These are phyloP conservation scores for Carcharodon carcharias DNA, from an alignment of 2,797 vertebrate species.

Conservation along the genomic window DNA sequence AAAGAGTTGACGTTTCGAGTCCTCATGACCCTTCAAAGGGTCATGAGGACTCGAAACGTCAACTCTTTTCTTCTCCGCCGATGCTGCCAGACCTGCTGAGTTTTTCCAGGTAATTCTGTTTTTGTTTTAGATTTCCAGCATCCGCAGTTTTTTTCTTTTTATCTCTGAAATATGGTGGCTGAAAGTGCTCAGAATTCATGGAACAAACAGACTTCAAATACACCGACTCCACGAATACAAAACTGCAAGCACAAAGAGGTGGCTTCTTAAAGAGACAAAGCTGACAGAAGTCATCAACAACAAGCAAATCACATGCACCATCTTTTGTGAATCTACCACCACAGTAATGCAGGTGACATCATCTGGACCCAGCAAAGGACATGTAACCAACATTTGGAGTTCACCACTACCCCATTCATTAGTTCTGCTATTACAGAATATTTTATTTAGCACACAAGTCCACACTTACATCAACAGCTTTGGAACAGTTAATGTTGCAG, in stretches of 20 bases:
- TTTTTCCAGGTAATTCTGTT: too few relatives aligned
- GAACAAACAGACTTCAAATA: conserved; percentile 20
- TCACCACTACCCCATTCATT: neutral
- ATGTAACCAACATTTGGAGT: neutral
- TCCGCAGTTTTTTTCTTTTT: too few relatives aligned
- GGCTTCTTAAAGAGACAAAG: neutral
- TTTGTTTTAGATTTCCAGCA: too few relatives aligned
- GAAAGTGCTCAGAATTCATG: neutral
- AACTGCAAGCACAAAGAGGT: conserved; percentile 14
- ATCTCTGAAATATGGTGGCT: neutral
- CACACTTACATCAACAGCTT: neutral
- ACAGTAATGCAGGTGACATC: neutral
- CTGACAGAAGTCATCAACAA: conserved; percentile 2
- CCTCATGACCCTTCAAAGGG: too few relatives aligned
- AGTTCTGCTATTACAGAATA: neutral
- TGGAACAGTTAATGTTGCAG: neutral
- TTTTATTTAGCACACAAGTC: neutral
- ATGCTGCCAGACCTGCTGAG: too few relatives aligned
- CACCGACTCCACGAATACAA: neutral
- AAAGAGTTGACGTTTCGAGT: too few relatives aligned
- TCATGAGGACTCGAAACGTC: too few relatives aligned
- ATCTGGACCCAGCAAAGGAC: neutral
- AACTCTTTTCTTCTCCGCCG: too few relatives aligned
- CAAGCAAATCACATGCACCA: neutral
- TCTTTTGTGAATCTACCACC: neutral